Evolutionary conservation across 2,888 invertebrate genomes (phyloP), one percentile per base, ranked within the genome.

Genomic region (Habroteleia sp.): DNA sequence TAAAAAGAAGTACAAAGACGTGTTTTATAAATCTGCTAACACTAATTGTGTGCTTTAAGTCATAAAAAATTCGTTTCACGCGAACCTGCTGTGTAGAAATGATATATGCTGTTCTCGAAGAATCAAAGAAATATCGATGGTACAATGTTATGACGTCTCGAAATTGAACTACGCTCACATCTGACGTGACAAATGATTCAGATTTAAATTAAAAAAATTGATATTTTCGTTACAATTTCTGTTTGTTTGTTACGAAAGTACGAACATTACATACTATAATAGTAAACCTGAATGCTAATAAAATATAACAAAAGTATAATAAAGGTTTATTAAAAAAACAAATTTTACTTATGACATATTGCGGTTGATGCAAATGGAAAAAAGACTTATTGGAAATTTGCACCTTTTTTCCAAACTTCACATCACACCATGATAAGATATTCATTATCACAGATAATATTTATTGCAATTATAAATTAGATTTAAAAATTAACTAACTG

Each of bases 371-470:
- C n/a, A 11, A 6, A 7, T 7, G 3, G 25, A 23, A 31, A 41
- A 41, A 16, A 5, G 29, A n/a, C n/a, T n/a, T n/a, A n/a, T 37
- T 10, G 20, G 14, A 60, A 46, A 4, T 0, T 25, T 37, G 13
- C 7, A 11, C 16, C 1, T 10, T 52, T 20, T 23, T 20, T 48
- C 13, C 8, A n/a, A 1, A 46, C 14, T 20, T 25, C 17, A 11
- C 16, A 48, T 31, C 31, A 31, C 14, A 1, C 48, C 3, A 2
- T 16, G 8, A 3, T 50, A 27, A 50, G 20, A 52, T 52, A 20
- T 37, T 44, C 10, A 1, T 60, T 69, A 69, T 69, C 69, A 69
- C 69, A 69, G 69, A 69, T 69, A 58, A 52, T 69, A 52, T 50
- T 69, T 44, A 50, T 68, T 27, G 50, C 42, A 68, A 68, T n/a